Base-by-base conservation (phyloP, 2,797 vertebrate genomes). In the Helostoma temminkii region DNA sequence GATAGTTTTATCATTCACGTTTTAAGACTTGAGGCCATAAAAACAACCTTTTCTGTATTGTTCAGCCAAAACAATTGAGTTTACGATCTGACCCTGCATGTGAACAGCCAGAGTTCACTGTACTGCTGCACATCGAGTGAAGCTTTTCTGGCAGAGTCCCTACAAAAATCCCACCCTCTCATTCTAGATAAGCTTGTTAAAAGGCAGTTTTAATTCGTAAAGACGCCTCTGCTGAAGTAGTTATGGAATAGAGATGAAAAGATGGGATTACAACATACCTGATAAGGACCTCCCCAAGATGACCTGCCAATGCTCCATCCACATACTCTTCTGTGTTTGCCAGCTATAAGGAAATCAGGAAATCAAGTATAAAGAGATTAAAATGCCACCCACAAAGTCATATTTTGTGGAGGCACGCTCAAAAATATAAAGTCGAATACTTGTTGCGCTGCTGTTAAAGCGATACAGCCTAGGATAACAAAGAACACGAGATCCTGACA, bases 321-420 rank as follows among this genome's bases (percentile, higher is more conserved):
- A 99, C 98, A 28, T 96, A 99, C 88, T 99, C 98, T 73, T 99
- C 98, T 78, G 97, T 99, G 93, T 99, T 99, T 4, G 97, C 97
- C 81, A 99, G 93, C 98, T 99, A 82, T 42, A 32, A 6, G 22
- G 0, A 18, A 12, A 46, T 42, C 36, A 6, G 24, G 0, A 16
- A 14, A 45, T 53, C 0, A 24, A 0, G 25, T 0, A 48, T 1
- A 66, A 60, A 48, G 43, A 41, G 34, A 30, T 74, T 8, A 78
- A 41, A 18, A 15, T 0, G 12, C 0, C 2, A 46, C 11, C 0
- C 10, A 3, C 14, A 0, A 22, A 3, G 8, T 6, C 2, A 1
- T 9, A 15, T n/a, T n/a, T n/a, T 39, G 4, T 43, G 9, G n/a
- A 43, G n/a, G 21, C 9, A 16, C 21, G 2, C n/a, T 10, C 39